Conservation (phyloP, 2,113 vertebrate species). For the Ciconia maguari region DNA sequence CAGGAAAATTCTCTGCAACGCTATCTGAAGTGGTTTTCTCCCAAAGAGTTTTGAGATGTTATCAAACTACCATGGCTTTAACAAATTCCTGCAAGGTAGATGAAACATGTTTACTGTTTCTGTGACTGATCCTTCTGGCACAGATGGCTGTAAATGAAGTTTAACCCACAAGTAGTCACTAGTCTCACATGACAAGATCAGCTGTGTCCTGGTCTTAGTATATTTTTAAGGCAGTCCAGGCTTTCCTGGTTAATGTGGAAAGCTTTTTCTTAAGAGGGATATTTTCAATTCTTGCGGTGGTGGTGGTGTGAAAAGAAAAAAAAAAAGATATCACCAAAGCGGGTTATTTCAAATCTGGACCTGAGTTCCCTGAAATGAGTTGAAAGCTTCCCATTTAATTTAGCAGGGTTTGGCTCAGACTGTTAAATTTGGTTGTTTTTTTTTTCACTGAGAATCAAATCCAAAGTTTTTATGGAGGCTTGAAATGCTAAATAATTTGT, state of each 20-base stretch:
- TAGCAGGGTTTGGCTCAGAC: background rate
- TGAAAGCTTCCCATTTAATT: background rate
- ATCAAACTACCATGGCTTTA: background rate
- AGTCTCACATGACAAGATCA: background rate
- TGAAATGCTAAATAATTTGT: constrained; percentile 30
- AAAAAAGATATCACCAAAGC: background rate
- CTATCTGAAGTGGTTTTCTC: background rate
- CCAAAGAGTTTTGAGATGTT: background rate
- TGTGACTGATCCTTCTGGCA: background rate
- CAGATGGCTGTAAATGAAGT: background rate
- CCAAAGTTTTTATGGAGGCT: background rate
- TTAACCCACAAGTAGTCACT: background rate
- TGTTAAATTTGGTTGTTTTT: background rate
- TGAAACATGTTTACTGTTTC: background rate
- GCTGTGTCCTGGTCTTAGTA: background rate
- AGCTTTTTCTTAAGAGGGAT: background rate
- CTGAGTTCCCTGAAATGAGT: fast-evolving
- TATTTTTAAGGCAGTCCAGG: background rate
- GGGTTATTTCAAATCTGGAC: background rate
- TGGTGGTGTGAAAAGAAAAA: no score
- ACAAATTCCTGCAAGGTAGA: background rate
- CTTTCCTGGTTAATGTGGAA: background rate
- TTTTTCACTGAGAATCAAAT: background rate
- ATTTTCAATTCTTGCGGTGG: background rate
- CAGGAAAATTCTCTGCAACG: background rate